phyloP scores from a whole-genome alignment of 2,113 vertebrate species.

The Urocolius indicus region DNA sequence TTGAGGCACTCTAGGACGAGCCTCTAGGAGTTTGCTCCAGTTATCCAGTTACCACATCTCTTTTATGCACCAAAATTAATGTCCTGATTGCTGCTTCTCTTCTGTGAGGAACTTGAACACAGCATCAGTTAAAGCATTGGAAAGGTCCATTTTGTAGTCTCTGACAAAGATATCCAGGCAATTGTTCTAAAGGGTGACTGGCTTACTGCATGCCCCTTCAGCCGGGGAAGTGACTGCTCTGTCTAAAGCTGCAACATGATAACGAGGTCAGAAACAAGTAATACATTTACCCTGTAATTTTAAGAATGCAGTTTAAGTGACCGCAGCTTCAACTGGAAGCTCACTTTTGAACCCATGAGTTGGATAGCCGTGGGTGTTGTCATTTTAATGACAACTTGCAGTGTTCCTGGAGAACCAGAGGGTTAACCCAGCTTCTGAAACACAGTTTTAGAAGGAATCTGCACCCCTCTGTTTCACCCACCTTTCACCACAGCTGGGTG shows the following conservation, averaged over 20 bases:
- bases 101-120: neutral
- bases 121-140: neutral
- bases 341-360: neutral
- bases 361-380: fast-evolving
- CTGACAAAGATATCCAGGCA: neutral
- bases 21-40: neutral
- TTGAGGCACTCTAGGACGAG: fast-evolving
- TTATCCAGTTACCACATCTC: neutral
- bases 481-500: fast-evolving
- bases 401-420: neutral
- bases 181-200: neutral
- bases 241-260: neutral
- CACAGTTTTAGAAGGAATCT: neutral
- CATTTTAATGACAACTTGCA: neutral
- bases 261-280: neutral
- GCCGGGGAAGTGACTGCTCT: neutral
- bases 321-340: neutral
- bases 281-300: neutral
- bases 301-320: neutral
- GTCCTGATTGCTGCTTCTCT: neutral
- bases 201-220: neutral
- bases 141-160: neutral
- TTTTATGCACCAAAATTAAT: neutral
- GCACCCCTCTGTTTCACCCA: neutral
- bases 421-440: neutral